Percentiles rank a stretch among this genome's conserved stretches.
phyloP scores from a whole-genome alignment of 2,113 vertebrate genomes.

The Canis aureus region DNA sequence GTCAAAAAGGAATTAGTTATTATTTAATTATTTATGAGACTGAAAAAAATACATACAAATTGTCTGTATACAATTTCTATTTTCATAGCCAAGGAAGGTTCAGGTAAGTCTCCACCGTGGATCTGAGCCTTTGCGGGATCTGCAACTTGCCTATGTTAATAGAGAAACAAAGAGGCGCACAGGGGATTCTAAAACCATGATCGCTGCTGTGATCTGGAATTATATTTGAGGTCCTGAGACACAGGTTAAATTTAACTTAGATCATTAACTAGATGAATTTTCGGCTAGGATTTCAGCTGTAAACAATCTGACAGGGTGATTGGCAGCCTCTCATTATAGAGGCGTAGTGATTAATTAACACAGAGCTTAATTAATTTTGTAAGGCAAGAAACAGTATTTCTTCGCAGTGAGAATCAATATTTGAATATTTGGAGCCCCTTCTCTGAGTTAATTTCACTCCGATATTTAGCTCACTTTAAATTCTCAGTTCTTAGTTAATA shows the following conservation, averaged over 20 bases:
- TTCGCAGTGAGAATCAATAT: slow-evolving; percentile 75
- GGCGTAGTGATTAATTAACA: slow-evolving; percentile 84
- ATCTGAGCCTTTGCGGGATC: rapidly evolving
- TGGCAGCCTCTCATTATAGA: slow-evolving; percentile 83
- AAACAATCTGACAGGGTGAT: slow-evolving; percentile 84
- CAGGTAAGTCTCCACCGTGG: background rate
- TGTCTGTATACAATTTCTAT: background rate
- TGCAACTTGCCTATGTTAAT: background rate
- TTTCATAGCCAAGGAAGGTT: background rate
- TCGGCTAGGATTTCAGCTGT: slow-evolving; percentile 75
- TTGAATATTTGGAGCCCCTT: slow-evolving; percentile 66
- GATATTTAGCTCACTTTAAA: slow-evolving; percentile 71
- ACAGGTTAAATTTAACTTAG: slow-evolving; percentile 82
- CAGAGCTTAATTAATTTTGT: slow-evolving; percentile 84
- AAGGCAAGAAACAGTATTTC: slow-evolving; percentile 76
- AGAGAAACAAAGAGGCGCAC: background rate
- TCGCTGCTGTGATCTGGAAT: background rate
- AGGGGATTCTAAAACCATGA: background rate
- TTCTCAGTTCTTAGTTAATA: slow-evolving; percentile 70
- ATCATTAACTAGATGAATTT: slow-evolving; percentile 81
- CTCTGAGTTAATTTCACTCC: slow-evolving; percentile 57
- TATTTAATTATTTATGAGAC: background rate
- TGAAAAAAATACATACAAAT: background rate
- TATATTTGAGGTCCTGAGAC: slow-evolving; percentile 65
- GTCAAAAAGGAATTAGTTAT: background rate